Evolutionary conservation across 2,888 invertebrate species (phyloP).

Genomic region (Phyto melanocephala): DNA sequence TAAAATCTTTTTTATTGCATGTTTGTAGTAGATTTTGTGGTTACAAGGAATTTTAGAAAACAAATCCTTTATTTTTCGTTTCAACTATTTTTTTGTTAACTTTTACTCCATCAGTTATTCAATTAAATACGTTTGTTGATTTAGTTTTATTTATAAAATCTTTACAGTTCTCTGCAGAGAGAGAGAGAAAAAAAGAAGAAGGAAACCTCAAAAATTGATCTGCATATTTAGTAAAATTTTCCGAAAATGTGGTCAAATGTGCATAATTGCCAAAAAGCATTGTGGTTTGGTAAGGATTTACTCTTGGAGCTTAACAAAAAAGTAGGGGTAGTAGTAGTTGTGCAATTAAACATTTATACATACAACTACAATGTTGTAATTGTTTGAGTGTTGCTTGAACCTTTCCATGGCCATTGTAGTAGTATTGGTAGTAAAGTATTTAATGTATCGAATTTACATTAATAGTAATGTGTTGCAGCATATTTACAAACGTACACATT

Average conservation of each 20-base stretch:
- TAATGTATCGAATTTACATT: slow-evolving; percentile 44
- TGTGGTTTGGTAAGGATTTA: slow-evolving; percentile 54
- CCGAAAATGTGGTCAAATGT: slow-evolving; percentile 51
- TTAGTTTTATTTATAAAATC: slow-evolving; percentile 16
- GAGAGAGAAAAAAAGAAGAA: not conserved
- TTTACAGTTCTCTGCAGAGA: not conserved
- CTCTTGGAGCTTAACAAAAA: not conserved
- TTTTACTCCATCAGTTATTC: slow-evolving; percentile 22
- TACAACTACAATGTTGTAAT: slow-evolving; percentile 3
- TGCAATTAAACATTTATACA: no score
- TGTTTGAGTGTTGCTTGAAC: not conserved
- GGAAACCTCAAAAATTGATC: slow-evolving; percentile 48
- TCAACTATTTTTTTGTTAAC: not conserved
- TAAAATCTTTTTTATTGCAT: slow-evolving; percentile 24
- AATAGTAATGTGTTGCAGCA: slow-evolving; percentile 30
- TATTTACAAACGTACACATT: not conserved
- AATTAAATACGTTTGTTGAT: slow-evolving; percentile 24
- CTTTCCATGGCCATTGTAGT: not conserved
- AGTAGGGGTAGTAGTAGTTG: not conserved
- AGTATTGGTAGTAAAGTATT: not conserved
- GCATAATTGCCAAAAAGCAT: slow-evolving; percentile 60
- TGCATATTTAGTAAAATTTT: slow-evolving; percentile 48
- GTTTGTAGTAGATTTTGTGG: slow-evolving; percentile 16
- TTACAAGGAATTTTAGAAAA: slow-evolving; percentile 1
- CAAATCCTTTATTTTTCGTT: slow-evolving; percentile 22